Conservation (phyloP, 53 echinoderm and acorn worm genomes). For the Echinometra lucunter region DNA sequence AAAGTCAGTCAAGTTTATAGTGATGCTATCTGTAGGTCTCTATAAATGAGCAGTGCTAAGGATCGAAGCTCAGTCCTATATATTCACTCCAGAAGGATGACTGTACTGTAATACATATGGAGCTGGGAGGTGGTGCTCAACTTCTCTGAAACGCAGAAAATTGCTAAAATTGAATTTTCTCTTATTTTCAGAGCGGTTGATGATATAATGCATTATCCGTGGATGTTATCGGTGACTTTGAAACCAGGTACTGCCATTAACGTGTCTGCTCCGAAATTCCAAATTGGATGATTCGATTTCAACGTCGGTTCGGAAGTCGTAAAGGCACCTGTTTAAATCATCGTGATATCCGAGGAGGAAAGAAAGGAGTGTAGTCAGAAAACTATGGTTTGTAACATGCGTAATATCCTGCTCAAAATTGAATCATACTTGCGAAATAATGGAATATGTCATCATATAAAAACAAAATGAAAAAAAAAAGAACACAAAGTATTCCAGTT, state of each 20-base stretch:
- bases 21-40: not conserved
- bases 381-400: not conserved
- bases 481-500: no score
- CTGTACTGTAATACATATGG: not conserved
- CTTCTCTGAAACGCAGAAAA: not conserved
- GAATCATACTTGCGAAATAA: not conserved
- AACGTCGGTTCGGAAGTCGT: not conserved
- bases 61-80: not conserved
- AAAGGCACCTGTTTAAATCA: conserved; percentile 14
- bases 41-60: not conserved
- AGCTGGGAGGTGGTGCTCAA: not conserved
- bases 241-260: not conserved
- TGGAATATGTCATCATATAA: not conserved
- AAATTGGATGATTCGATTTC: conserved; percentile 29
- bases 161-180: not conserved
- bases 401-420: not conserved
- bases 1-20: not conserved
- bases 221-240: not conserved
- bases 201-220: not conserved
- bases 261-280: conserved; percentile 3
- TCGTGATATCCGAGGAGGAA: not conserved
- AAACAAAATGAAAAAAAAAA: no score
- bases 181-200: not conserved
- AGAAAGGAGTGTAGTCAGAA: not conserved
- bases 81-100: not conserved